Evolutionary conservation across 2,113 vertebrate genomes (phyloP).

Genomic region (Edolisoma coerulescens): DNA sequence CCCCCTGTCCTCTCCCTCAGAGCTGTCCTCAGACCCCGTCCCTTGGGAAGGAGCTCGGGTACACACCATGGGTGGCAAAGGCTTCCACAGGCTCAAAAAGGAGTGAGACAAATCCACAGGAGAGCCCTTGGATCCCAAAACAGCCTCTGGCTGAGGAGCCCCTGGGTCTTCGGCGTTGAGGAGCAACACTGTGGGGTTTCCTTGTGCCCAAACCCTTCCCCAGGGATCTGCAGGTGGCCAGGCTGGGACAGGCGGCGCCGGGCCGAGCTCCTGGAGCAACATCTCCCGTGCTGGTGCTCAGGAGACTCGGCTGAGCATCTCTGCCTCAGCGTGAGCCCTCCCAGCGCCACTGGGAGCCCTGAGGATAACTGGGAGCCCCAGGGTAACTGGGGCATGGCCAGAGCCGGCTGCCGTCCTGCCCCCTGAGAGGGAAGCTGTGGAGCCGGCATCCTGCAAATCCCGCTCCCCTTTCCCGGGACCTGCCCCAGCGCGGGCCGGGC

Average conservation of each 20-base stretch:
- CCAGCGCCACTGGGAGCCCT: rapidly evolving
- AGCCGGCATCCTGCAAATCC: rapidly evolving
- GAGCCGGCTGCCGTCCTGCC: neutral
- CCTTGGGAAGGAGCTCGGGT: neutral
- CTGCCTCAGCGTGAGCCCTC: rapidly evolving
- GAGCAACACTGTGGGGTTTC: rapidly evolving
- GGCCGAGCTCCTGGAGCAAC: neutral
- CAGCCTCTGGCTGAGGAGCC: neutral
- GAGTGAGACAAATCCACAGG: rapidly evolving
- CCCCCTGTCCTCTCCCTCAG: neutral
- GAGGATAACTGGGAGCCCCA: neutral
- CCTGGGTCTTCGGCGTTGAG: rapidly evolving
- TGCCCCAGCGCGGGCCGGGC: neutral
- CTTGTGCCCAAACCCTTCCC: neutral
- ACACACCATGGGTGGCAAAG: rapidly evolving
- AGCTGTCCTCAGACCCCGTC: neutral
- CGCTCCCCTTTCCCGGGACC: rapidly evolving
- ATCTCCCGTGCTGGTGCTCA: rapidly evolving
- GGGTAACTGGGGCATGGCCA: neutral
- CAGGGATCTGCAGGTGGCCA: neutral
- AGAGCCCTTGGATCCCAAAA: neutral
- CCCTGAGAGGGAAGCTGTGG: neutral
- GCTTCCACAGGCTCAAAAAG: neutral
- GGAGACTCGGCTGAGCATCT: neutral
- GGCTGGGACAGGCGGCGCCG: rapidly evolving